Conservation (phyloP, 2,113 vertebrate genomes). For the Leucosticte australis region DNA sequence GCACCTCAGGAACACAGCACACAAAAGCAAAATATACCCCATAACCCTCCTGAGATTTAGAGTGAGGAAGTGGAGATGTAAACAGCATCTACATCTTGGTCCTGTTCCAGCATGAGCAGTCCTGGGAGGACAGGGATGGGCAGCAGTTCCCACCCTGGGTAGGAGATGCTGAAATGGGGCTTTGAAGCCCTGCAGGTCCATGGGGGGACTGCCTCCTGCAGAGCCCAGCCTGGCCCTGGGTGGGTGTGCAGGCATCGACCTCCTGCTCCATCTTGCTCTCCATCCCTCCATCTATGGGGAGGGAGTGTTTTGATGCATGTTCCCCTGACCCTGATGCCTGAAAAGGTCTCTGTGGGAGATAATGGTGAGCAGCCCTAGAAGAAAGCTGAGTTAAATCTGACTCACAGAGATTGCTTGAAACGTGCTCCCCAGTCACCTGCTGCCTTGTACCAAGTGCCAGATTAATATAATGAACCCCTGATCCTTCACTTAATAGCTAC, state of each 20-base stretch:
- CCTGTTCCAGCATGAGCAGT: neutral
- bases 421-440: constrained; percentile 47
- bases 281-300: accelerated
- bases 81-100: neutral
- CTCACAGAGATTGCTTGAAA: neutral
- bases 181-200: neutral
- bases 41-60: neutral
- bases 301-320: neutral
- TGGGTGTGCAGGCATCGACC: accelerated
- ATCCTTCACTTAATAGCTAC: constrained; percentile 50
- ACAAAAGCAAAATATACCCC: neutral
- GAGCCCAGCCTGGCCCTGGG: neutral
- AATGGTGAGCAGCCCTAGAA: neutral
- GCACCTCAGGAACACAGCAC: neutral
- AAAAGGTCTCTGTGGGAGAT: neutral
- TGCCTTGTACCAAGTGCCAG: neutral
- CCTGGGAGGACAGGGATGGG: neutral
- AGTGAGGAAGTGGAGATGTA: neutral
- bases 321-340: neutral
- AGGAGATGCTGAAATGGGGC: neutral
- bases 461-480: constrained; percentile 33
- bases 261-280: neutral
- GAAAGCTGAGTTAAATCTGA: constrained; percentile 16
- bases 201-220: neutral
- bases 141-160: neutral